phyloP scores from a whole-genome alignment of 2,113 vertebrate species.

The Microtus richardsoni region DNA sequence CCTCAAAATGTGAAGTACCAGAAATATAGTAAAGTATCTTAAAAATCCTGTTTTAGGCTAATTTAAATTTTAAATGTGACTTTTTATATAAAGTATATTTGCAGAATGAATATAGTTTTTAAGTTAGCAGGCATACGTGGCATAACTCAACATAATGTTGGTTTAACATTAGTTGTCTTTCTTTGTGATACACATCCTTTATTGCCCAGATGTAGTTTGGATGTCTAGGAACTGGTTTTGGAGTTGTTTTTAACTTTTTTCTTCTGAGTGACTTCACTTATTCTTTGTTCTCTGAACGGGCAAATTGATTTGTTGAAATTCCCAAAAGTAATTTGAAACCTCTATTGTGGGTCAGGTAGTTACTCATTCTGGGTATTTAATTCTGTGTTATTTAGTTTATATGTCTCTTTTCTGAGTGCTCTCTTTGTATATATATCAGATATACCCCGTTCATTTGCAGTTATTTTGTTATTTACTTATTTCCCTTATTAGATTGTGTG shows the following conservation, averaged over 20 bases:
- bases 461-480: slow-evolving; percentile 1
- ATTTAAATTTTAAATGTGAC: slow-evolving; percentile 5
- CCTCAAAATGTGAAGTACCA: slow-evolving; percentile 45
- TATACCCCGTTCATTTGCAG: background rate
- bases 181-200: background rate
- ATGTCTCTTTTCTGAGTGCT: slow-evolving; percentile 21
- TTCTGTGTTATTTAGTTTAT: slow-evolving; percentile 32
- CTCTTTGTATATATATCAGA: background rate
- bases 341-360: background rate
- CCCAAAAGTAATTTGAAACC: slow-evolving; percentile 50
- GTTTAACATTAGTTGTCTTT: slow-evolving; percentile 11
- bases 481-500: background rate
- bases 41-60: background rate
- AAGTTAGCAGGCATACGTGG: background rate
- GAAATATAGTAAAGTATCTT: slow-evolving; percentile 34
- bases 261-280: background rate
- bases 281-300: background rate
- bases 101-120: slow-evolving; percentile 1
- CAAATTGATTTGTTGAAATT: slow-evolving; percentile 53
- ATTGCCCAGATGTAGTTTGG: slow-evolving; percentile 7
- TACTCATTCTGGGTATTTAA: slow-evolving; percentile 39
- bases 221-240: slow-evolving; percentile 33
- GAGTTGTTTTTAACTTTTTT: background rate
- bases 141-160: background rate
- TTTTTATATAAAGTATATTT: slow-evolving; percentile 1